Evolutionary conservation across 2,888 invertebrate species (phyloP).

Genomic region (Rambutsinella grinnellia): DNA sequence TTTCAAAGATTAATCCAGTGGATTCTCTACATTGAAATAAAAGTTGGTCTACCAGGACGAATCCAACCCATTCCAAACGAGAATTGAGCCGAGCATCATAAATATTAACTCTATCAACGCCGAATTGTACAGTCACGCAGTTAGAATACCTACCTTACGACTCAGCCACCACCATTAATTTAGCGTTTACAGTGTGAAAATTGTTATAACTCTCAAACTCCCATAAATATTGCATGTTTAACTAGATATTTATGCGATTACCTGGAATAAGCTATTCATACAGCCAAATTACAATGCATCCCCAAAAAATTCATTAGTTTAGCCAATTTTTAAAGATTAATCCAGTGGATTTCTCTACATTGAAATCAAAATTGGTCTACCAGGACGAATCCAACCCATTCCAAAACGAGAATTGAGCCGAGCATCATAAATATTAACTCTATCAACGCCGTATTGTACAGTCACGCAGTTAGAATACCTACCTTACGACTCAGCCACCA

Average conservation of each 20-base stretch:
- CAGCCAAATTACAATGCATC: not conserved
- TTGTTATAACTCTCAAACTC: conserved; percentile 50
- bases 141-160: conserved; percentile 56
- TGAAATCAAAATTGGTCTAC: not conserved
- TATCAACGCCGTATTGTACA: conserved; percentile 12
- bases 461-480: conserved; percentile 52
- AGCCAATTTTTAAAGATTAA: not conserved
- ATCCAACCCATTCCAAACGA: not conserved
- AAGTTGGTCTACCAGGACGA: not conserved
- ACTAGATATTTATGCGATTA: not conserved
- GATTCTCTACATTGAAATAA: not conserved
- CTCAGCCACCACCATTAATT: conserved; percentile 57
- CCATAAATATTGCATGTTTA: conserved; percentile 3
- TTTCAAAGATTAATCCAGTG: not conserved
- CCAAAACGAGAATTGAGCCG: conserved; percentile 1
- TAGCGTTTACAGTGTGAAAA: conserved; percentile 54
- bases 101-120: not conserved
- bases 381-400: not conserved
- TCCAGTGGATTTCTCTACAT: too few species aligned
- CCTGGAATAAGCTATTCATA: not conserved
- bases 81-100: conserved; percentile 3
- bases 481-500: conserved; percentile 56
- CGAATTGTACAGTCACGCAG: conserved; percentile 32
- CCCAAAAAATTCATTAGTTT: not conserved
- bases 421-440: not conserved